Base-by-base conservation (phyloP, 23 tunicate species). In the Diplosoma virens region DNA sequence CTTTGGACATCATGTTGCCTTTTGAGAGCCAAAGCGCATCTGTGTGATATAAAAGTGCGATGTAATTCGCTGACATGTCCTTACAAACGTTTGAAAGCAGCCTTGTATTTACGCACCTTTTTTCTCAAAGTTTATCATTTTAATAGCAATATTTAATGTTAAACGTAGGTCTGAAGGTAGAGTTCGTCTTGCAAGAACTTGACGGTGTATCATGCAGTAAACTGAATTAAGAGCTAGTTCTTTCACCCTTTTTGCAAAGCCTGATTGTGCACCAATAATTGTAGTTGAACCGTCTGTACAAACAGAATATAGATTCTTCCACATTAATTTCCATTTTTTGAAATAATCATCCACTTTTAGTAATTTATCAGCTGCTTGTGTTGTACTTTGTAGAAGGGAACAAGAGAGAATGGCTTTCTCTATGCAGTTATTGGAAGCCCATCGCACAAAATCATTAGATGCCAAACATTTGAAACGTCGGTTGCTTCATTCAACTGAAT, bases 381-480 rank as follows among this genome's bases (percentile, higher is more conserved):
- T 73, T 76, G 81, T 65, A 23, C 80, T 79, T 70, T 25, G 32
- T 25, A 79, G 61, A 73, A 80, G 66, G 35, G 32, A 30, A 79
- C 79, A 79, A 37, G 71, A 79, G 9, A 79, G 33, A 71, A 70
- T 67, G 34, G 33, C 81, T 73, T 79, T 80, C 30, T 79, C 41
- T 73, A 79, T 79, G 4, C 26, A n/a, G 2, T 63, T 33, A 30
- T 45, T 22, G 31, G 32, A 67, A 76, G 75, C 80, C 45, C 75
- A 36, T 30, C 80, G 84, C 81, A 79, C 84, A 37, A 79, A 73
- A 36, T 80, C 25, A 45, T 33, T 33, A 79, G 80, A 76, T 79
- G 84, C 11, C 29, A 30, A 25, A 73, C 22, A 73, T 73, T 69
- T 30, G 78, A 73, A 33, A 79, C 48, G 84, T 79, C 84, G 23